These are phyloP conservation scores for Lophura nycthemera DNA, from an alignment of 2,113 vertebrate genomes.

Conservation along the genomic window DNA sequence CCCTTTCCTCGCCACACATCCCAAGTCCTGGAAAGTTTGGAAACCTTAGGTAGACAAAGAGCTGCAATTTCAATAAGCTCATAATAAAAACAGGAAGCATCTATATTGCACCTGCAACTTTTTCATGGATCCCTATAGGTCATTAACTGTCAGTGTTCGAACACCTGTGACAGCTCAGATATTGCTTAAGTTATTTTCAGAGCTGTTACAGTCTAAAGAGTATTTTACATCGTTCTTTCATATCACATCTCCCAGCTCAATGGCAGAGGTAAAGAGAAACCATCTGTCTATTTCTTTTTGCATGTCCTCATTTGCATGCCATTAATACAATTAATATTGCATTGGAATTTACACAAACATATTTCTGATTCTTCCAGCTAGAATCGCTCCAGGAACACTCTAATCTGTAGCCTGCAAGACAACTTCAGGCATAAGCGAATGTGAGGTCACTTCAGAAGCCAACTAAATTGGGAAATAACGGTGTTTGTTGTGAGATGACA, in stretches of 20 bases:
- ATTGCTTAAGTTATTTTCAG: background rate
- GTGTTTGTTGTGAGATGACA: constrained; percentile 2
- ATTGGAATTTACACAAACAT: constrained; percentile 34
- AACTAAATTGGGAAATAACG: constrained; percentile 44
- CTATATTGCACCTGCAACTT: background rate
- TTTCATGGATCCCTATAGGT: background rate
- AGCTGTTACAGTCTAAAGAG: background rate
- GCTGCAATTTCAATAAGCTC: background rate
- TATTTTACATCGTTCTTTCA: constrained; percentile 30
- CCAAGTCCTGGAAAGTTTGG: background rate
- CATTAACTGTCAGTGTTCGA: background rate
- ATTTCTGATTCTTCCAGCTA: constrained; percentile 2
- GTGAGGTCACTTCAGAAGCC: constrained; percentile 63
- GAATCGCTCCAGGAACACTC: background rate
- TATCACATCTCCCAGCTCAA: constrained; percentile 21
- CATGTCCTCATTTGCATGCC: constrained; percentile 55
- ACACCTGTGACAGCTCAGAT: background rate
- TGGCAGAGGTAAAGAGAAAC: constrained; percentile 43
- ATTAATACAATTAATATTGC: constrained; percentile 64
- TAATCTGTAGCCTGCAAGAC: background rate
- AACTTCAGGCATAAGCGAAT: constrained; percentile 28
- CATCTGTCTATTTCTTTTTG: constrained; percentile 61
- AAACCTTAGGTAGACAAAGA: background rate
- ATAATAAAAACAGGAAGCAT: background rate
- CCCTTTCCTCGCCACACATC: background rate